Evolutionary conservation across 2,888 invertebrate genomes (phyloP).

Genomic region (Entomobrya multifasciata): DNA sequence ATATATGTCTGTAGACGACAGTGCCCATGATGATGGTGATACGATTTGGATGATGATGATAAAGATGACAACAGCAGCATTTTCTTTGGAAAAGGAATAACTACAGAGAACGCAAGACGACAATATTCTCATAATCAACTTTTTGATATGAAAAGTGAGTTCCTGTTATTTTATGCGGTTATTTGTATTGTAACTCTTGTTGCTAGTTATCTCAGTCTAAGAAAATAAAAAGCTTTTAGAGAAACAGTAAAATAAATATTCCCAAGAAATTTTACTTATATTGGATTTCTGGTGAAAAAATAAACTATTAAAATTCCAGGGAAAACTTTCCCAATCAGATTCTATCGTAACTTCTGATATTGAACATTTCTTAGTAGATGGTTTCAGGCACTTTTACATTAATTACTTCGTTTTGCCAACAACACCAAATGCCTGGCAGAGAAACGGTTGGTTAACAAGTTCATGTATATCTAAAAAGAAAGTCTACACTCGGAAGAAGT

Average conservation of each 20-base stretch:
- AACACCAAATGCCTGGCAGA: conserved; percentile 2
- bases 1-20: conserved; percentile 34
- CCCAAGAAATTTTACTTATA: not conserved
- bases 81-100: conserved; percentile 9
- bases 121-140: conserved; percentile 39
- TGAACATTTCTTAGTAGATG: not conserved
- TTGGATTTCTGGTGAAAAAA: not conserved
- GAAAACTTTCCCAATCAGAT: conserved; percentile 61
- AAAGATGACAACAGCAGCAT: conserved; percentile 54
- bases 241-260: not conserved
- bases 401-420: conserved; percentile 6
- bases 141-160: not conserved
- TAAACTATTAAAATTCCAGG: conserved; percentile 12
- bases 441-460: no score
- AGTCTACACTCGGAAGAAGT: not conserved
- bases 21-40: not conserved
- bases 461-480: no score
- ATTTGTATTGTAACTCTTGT: not conserved
- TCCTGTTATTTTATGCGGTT: conserved; percentile 14
- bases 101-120: conserved; percentile 33
- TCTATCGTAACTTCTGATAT: conserved; percentile 54
- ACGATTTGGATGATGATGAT: conserved; percentile 39
- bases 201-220: not conserved
- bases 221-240: not conserved
- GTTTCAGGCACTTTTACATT: not conserved